These are phyloP conservation scores for Brachirus orientalis DNA, from an alignment of 2,113 vertebrate species.

Conservation along the genomic window DNA sequence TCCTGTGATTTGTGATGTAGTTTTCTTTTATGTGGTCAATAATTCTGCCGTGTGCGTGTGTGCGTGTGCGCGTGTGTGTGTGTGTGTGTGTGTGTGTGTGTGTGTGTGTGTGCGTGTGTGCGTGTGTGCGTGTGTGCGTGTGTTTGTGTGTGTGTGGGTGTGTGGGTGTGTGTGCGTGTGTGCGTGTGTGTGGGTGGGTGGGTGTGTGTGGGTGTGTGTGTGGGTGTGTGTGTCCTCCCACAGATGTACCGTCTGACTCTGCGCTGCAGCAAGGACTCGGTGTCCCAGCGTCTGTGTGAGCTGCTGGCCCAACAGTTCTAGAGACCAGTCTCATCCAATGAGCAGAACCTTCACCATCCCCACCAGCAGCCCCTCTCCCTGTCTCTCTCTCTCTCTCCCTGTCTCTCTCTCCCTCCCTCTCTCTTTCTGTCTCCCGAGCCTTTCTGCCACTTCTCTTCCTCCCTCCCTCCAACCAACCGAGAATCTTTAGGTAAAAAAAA, in stretches of 20 bases:
- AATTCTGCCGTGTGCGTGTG: too few relatives aligned
- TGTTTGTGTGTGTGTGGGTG: too few relatives aligned
- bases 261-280: constrained; percentile 92
- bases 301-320: constrained; percentile 89
- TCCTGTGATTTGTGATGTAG: too few relatives aligned
- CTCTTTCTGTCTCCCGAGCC: constrained; percentile 25
- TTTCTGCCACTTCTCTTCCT: constrained; percentile 15
- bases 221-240: background rate
- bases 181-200: background rate
- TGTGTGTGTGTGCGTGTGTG: too few relatives aligned
- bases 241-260: constrained; percentile 95
- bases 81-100: too few relatives aligned
- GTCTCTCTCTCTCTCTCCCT: constrained; percentile 21
- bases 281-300: constrained; percentile 90
- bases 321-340: constrained; percentile 37
- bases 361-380: constrained; percentile 56
- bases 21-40: too few relatives aligned
- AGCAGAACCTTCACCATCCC: constrained; percentile 54
- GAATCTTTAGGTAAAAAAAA: constrained; percentile 61
- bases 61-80: too few relatives aligned
- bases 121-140: too few relatives aligned
- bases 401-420: constrained; percentile 20
- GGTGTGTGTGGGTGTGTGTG: background rate
- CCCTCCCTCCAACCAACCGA: constrained; percentile 48
- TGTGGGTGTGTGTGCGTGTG: too few relatives aligned